These are phyloP conservation scores for Clistopyga incitator DNA, from an alignment of 2,888 invertebrate species.

Conservation along the genomic window DNA sequence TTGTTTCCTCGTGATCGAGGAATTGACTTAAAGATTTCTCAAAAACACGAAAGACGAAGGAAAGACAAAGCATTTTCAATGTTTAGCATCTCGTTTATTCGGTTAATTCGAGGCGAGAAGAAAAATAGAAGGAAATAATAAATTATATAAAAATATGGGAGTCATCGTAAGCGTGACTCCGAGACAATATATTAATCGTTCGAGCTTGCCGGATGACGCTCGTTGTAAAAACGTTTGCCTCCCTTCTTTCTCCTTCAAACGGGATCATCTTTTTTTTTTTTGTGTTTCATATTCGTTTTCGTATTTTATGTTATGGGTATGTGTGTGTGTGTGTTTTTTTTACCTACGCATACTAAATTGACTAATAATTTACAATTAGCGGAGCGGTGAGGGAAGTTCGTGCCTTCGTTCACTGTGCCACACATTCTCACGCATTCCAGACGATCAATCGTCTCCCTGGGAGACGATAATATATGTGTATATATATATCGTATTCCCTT, in stretches of 20 bases:
- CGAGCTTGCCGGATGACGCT: constrained; percentile 10
- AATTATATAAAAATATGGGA: constrained; percentile 54
- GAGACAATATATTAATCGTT: constrained; percentile 53
- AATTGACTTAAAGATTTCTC: constrained; percentile 13
- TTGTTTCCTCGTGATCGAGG: neutral
- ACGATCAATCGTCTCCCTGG: constrained; percentile 3
- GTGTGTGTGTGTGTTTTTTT: neutral
- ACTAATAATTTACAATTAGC: constrained; percentile 43
- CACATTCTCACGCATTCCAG: constrained; percentile 25
- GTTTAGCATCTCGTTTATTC: constrained; percentile 42
- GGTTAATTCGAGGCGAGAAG: constrained; percentile 8
- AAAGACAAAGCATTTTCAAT: constrained; percentile 24
- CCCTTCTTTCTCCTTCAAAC: constrained; percentile 25
- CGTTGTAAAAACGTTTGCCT: constrained; percentile 29
- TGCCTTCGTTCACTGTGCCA: constrained; percentile 54
- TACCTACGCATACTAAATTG: constrained; percentile 39
- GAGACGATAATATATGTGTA: neutral
- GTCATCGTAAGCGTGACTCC: constrained; percentile 16
- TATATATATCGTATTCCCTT: neutral
- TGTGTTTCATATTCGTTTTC: neutral
- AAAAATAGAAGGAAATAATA: constrained; percentile 39
- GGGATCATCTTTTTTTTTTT: neutral
- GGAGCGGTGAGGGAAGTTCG: constrained; percentile 1
- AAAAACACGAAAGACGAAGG: constrained; percentile 11
- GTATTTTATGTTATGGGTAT: neutral